Base-by-base conservation (phyloP, 2,888 invertebrate genomes). In the Conus canariensis region DNA sequence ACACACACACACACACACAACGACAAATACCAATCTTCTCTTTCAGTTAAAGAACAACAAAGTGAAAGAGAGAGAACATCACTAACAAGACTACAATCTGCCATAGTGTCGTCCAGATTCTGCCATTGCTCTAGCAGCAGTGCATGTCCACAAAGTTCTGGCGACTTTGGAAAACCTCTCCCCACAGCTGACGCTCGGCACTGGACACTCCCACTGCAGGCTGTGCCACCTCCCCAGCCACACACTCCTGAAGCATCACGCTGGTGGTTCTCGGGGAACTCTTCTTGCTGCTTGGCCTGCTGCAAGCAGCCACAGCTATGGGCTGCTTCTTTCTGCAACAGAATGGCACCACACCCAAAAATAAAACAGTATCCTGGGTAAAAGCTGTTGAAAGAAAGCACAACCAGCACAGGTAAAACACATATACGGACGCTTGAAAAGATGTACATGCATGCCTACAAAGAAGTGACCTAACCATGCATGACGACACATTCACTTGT, bases 71-170 rank as follows among this genome's bases (percentile, higher is more conserved):
- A 0, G 4, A 45, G 45, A 45, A 45, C 45, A 45, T 45, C 45
- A 45, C 45, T 45, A 45, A 2, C 45, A 3, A 45, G 45, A 45
- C 45, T 2, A 45, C 45, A 45, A 45, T 45, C 45, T 45, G 45
- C 45, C 45, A 45, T 4, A 45, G 2, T 45, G 45, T 4, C 45
- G 4, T 45, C 45, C 45, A 45, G 2, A 45, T 45, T 70, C 70
- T 70, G 1, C 70, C 22, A 22, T 70, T 16, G 70, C 8, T 12
- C 56, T 59, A 87, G 59, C 87, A 87, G 25, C 70, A 89, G 58
- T 89, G 89, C 89, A 89, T 89, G 58, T 89, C 89, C 8, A 89
- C 89, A 89, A 89, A 89, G 59, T 89, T 22, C 70, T 85, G 67
- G 10, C 89, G 89, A 25, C 59, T 74, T 58, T 89, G 83, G 70